Evolutionary conservation across 1,140 invertebrate species (phyloP).

Genomic region (Phymorhynchus buccinoides): DNA sequence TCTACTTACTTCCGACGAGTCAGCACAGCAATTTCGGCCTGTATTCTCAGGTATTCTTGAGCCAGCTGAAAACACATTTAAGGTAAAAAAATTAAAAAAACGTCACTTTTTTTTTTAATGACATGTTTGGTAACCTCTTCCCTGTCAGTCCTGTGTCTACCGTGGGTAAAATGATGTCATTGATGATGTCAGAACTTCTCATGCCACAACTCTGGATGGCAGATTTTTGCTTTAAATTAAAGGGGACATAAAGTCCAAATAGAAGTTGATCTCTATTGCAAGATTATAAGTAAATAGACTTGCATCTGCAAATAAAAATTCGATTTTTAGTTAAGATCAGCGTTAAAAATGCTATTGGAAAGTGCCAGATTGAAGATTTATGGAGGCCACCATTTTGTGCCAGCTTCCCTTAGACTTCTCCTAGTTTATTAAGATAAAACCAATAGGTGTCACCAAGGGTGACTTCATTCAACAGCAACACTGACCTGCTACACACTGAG

Average conservation of each 20-base stretch:
- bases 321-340: no score
- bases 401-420: not conserved
- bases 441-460: no score
- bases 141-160: not conserved
- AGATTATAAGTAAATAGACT: no score
- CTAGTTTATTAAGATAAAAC: not conserved
- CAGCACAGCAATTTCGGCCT: slow-evolving; percentile 83
- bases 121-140: not conserved
- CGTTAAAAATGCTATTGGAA: no score
- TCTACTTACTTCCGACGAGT: slow-evolving; percentile 74
- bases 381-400: no score
- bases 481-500: no score
- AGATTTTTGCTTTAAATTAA: not conserved
- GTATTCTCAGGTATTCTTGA: slow-evolving; percentile 77
- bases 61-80: slow-evolving; percentile 75
- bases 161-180: not conserved
- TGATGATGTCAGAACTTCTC: no score
- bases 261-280: no score
- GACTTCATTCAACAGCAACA: no score
- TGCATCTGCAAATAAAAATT: no score
- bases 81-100: slow-evolving; percentile 17
- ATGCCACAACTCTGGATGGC: not conserved
- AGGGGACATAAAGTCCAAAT: no score
- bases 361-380: no score
- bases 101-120: not conserved